Percentiles rank a stretch among this genome's conserved stretches.
Conservation (phyloP, 2,113 vertebrate species). For the Herpetotheres cachinnans region DNA sequence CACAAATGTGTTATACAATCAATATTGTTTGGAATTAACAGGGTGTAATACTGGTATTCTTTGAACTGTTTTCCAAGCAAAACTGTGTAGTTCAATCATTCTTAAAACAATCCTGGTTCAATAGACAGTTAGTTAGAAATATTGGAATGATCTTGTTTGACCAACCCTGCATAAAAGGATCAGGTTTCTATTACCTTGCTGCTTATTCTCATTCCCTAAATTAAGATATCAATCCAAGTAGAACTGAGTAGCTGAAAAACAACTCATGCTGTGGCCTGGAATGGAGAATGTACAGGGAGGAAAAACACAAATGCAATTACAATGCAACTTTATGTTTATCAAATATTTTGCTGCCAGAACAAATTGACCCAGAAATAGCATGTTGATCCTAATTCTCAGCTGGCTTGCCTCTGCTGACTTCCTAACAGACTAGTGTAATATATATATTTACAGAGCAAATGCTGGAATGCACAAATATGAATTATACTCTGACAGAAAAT, state of each 20-base stretch:
- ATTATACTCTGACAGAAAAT: not conserved
- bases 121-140: not conserved
- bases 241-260: not conserved
- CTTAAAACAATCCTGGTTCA: not conserved
- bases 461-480: not conserved
- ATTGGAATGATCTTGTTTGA: not conserved
- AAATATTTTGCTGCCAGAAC: not conserved
- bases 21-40: conserved; percentile 6
- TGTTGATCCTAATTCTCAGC: not conserved
- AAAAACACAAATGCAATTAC: not conserved
- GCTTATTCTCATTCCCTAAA: not conserved
- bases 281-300: not conserved
- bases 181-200: not conserved
- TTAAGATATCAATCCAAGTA: not conserved
- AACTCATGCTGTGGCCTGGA: not conserved
- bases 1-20: not conserved
- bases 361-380: not conserved
- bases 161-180: not conserved
- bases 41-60: not conserved
- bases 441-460: not conserved
- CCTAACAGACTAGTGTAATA: not conserved
- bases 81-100: not conserved
- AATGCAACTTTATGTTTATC: not conserved
- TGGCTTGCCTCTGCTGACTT: not conserved
- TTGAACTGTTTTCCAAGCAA: not conserved